Evolutionary conservation across 2,797 vertebrate species (phyloP).

Genomic region (Rhabdomys pumilio): DNA sequence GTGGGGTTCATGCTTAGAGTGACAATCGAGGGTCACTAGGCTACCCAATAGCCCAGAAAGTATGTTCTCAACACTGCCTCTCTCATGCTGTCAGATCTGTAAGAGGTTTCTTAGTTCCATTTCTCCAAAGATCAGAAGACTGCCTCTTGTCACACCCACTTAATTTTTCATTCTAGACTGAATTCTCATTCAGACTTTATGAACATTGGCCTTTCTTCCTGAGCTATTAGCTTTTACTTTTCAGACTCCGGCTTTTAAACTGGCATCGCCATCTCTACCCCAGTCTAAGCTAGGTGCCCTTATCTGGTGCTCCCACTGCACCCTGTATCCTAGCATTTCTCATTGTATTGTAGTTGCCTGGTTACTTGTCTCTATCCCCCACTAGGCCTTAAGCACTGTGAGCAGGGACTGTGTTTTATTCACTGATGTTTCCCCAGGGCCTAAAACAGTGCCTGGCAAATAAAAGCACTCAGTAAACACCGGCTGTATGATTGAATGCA

Average conservation of each 20-base stretch:
- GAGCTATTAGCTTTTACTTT: not conserved
- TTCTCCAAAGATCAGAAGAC: not conserved
- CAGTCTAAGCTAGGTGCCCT: not conserved
- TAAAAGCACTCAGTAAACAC: constrained; percentile 81
- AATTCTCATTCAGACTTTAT: constrained; percentile 25
- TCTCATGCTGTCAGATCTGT: not conserved
- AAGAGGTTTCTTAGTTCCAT: constrained; percentile 25
- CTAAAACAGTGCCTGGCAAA: constrained; percentile 76
- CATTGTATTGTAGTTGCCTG: constrained; percentile 74
- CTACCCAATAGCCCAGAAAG: not conserved
- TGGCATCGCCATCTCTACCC: not conserved
- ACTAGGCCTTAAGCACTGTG: constrained; percentile 75
- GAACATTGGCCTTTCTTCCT: not conserved
- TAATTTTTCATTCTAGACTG: not conserved
- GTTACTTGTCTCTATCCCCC: constrained; percentile 76
- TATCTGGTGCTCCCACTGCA: constrained; percentile 51
- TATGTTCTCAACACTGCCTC: constrained; percentile 37
- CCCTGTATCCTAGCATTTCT: constrained; percentile 59
- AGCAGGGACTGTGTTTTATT: constrained; percentile 79
- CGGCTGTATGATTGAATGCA: constrained; percentile 72
- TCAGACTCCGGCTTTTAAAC: constrained; percentile 36
- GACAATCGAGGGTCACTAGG: not conserved
- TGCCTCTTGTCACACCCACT: constrained; percentile 10
- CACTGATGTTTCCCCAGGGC: constrained; percentile 79
- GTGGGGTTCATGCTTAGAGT: not conserved